phyloP scores from a whole-genome alignment of 2,797 vertebrate genomes.

The Cyprinodon diabolis region DNA sequence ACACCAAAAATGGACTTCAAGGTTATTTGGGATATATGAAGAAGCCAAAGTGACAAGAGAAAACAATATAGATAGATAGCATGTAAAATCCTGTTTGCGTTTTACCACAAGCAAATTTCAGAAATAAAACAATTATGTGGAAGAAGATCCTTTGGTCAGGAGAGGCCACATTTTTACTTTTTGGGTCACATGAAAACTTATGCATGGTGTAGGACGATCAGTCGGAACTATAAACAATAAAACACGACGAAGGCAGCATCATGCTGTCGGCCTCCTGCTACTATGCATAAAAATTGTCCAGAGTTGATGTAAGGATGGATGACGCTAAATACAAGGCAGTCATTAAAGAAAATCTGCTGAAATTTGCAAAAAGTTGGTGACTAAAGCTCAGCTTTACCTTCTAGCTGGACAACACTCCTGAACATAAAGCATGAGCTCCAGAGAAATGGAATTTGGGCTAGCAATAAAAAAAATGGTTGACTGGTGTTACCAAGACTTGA shows the following conservation, averaged over 20 bases:
- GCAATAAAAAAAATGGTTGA: too few relatives aligned
- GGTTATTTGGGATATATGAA: neutral
- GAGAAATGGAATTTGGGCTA: neutral
- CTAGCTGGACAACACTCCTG: neutral
- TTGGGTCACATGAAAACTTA: neutral
- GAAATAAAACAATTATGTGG: neutral
- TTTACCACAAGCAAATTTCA: neutral
- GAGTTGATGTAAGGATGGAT: neutral
- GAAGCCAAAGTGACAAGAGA: neutral
- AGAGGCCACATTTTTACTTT: neutral
- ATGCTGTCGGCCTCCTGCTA: neutral
- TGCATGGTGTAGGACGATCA: neutral
- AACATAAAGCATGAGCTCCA: neutral
- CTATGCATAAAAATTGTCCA: neutral
- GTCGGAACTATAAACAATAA: neutral
- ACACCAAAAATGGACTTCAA: neutral
- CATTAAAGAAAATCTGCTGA: neutral
- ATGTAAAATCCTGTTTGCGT: too few relatives aligned
- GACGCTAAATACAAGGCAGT: neutral
- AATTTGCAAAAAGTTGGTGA: neutral
- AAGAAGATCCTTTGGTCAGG: neutral
- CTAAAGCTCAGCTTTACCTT: neutral
- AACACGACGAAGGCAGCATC: neutral
- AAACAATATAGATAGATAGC: neutral
- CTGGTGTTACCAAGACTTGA: neutral